Conservation (phyloP, 2,113 vertebrate genomes). For the Setophaga kirtlandii region DNA sequence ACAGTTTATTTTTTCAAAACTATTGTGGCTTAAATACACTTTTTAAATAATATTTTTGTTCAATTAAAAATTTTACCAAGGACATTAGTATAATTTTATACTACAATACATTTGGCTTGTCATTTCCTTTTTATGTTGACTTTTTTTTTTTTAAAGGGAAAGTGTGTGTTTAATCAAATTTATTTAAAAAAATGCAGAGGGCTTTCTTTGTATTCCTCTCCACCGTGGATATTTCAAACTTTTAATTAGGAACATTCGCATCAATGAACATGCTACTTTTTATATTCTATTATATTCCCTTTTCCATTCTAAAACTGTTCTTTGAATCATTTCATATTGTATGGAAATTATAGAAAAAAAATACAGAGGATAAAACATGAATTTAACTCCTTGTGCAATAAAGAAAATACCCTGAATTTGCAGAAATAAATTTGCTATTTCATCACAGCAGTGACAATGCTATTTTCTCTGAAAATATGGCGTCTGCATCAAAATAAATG, state of each 20-base stretch:
- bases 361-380: not conserved
- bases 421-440: not conserved
- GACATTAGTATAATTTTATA: not conserved
- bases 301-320: not conserved
- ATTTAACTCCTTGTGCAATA: not conserved
- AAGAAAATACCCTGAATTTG: not conserved
- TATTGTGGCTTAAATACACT: rapidly evolving
- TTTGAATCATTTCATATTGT: not conserved
- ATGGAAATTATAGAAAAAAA: not conserved
- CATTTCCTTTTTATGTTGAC: not conserved
- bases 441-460: not conserved
- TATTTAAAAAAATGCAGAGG: not conserved
- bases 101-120: not conserved
- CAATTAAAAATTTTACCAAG: not conserved
- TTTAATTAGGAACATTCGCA: not conserved
- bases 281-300: not conserved
- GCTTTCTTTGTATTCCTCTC: not conserved
- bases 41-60: not conserved
- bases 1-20: not conserved
- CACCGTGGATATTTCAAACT: not conserved
- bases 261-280: not conserved
- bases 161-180: not conserved
- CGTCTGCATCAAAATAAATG: not conserved
- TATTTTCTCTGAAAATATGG: not conserved
- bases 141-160: not conserved